Evolutionary conservation across 1,140 invertebrate species (phyloP), one percentile per base, ranked within the genome.

Genomic region (Neuroterus valhalla): DNA sequence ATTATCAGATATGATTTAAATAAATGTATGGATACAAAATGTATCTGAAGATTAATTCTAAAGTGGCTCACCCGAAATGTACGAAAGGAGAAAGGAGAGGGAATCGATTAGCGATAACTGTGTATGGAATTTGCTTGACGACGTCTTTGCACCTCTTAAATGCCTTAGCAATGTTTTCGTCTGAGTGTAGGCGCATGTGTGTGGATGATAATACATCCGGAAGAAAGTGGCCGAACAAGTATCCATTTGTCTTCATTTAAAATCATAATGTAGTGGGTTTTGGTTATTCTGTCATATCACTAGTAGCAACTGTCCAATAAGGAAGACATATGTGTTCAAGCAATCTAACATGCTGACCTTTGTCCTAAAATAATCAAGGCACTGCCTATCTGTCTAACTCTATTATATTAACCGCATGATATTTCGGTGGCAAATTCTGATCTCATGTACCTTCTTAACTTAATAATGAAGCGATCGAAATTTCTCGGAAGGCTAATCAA

Each of bases 181-280:
- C 26, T 23, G 50, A 26, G 21, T 26, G 8, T 17, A 21, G 50
- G 19, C 23, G 19, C n/a, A 5, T 62, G 55, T 62, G 14, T 62
- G 26, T 23, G 31, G 55, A 62, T 62, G 55, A 62, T 23, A 62
- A 62, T 23, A 62, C 55, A 62, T 62, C 55, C 55, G 55, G 55
- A 62, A 62, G 55, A 62, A 62, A 62, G 55, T 62, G 55, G 55
- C 26, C 55, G 23, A 62, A 23, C 55, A 62, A 62, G 31, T 62
- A 62, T 62, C 55, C 55, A 62, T 62, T 62, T 62, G 55, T 62
- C 26, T 62, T 26, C 55, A 62, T 62, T 62, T 23, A 62, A 62
- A 62, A 62, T 38, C 23, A 62, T 62, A 62, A 62, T 62, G 23
- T 62, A 62, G 55, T 31, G 23, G 55, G 55, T 62, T 62, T 62